Conservation (phyloP, 2,113 vertebrate species). For the Numida meleagris region DNA sequence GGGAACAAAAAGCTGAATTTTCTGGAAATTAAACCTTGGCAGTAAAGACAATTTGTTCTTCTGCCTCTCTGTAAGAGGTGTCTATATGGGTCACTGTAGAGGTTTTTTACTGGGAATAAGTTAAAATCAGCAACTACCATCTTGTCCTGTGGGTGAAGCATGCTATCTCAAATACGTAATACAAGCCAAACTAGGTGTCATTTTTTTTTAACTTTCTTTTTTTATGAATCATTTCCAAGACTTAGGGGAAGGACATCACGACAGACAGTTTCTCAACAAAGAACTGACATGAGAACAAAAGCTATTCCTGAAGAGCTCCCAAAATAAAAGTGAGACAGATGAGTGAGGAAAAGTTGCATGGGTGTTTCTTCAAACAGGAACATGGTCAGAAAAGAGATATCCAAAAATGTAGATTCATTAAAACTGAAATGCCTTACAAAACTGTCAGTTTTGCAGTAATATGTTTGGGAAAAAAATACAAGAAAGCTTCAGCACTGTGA, state of each 20-base stretch:
- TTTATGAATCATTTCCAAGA: constrained; percentile 50
- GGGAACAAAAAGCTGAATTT: constrained; percentile 3
- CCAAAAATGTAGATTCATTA: constrained; percentile 35
- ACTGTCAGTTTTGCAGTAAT: not conserved
- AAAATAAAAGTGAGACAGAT: constrained; percentile 66
- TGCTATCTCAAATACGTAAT: constrained; percentile 50
- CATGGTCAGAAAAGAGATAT: constrained; percentile 35
- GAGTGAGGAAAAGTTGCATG: constrained; percentile 42
- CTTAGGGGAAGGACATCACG: constrained; percentile 35
- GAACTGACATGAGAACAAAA: constrained; percentile 65
- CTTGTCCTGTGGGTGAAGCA: constrained; percentile 67
- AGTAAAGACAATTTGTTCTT: constrained; percentile 31
- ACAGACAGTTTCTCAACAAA: constrained; percentile 62
- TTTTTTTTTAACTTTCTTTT: constrained; percentile 56
- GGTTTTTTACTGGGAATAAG: constrained; percentile 54
- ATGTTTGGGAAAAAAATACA: not conserved
- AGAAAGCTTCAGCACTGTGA: not conserved
- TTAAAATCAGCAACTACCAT: constrained; percentile 68
- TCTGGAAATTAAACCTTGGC: constrained; percentile 18
- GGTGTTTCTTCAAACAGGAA: constrained; percentile 34
- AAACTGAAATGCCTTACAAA: not conserved
- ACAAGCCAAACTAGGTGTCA: constrained; percentile 43
- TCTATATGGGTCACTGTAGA: constrained; percentile 58
- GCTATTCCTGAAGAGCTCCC: constrained; percentile 55
- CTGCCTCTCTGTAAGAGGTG: constrained; percentile 45